A percentile compares a stretch with the other conserved stretches of the same genome.
Evolutionary conservation across 2,888 invertebrate genomes (phyloP).

Genomic region (Acanthopleura granulata): DNA sequence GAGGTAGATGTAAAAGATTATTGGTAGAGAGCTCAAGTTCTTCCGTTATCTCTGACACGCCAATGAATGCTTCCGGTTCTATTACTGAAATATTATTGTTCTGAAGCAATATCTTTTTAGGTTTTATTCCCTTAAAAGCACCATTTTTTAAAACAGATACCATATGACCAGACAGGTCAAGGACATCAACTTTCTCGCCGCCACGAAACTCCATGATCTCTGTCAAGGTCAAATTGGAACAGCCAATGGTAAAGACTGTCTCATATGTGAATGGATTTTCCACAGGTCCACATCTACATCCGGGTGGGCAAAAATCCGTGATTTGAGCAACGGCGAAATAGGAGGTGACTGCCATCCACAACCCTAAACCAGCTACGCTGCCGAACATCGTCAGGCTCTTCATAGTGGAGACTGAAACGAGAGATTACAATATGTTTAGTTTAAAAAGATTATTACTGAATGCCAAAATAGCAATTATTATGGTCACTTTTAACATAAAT

Average conservation of each 20-base stretch:
- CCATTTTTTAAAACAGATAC: neutral
- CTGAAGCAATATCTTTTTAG: neutral
- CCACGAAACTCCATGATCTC: neutral
- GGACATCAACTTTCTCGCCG: neutral
- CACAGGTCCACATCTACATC: neutral
- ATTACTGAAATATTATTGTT: conserved; percentile 4
- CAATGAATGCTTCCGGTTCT: neutral
- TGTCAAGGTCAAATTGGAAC: neutral
- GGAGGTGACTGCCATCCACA: too few relatives aligned
- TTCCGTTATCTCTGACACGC: neutral
- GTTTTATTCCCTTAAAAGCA: neutral
- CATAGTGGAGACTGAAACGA: too few relatives aligned
- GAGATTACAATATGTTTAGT: too few relatives aligned
- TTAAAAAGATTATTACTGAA: too few relatives aligned
- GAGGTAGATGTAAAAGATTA: neutral
- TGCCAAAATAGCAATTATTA: too few relatives aligned
- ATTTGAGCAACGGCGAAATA: too few relatives aligned
- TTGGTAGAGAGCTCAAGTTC: neutral
- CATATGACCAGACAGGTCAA: neutral
- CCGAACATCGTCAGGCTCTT: too few relatives aligned
- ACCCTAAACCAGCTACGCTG: too few relatives aligned
- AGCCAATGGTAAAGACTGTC: neutral
- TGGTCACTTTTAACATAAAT: too few relatives aligned
- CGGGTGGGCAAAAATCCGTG: neutral
- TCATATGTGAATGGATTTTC: neutral